These are phyloP conservation scores for Tringa solitaria DNA, from an alignment of 2,113 vertebrate genomes.

Conservation along the genomic window DNA sequence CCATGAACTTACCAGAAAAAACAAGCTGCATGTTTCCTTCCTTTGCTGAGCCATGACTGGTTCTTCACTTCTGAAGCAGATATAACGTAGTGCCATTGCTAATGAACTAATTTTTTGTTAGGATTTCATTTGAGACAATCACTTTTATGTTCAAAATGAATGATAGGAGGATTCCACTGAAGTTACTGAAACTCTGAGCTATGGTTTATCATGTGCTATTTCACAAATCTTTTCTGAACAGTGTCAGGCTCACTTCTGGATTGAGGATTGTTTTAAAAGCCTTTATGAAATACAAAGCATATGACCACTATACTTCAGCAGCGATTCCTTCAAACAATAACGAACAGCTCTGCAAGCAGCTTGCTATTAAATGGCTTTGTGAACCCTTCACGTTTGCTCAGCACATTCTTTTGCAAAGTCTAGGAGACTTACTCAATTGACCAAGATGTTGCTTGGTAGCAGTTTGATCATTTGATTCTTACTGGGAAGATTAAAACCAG, in stretches of 20 bases:
- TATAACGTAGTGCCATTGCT: neutral
- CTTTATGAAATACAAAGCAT: neutral
- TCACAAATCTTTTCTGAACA: neutral
- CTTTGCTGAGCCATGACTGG: neutral
- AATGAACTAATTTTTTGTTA: neutral
- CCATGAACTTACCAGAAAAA: neutral
- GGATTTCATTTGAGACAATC: neutral
- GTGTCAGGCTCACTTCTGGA: neutral
- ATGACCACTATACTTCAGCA: neutral
- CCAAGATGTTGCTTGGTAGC: neutral
- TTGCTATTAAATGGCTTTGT: neutral
- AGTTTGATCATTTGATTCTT: neutral
- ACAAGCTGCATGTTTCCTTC: neutral
- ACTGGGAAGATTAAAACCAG: constrained; percentile 5
- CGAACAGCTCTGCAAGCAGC: neutral
- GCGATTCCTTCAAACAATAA: neutral
- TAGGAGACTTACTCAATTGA: neutral
- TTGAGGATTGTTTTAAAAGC: neutral
- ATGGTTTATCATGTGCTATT: neutral
- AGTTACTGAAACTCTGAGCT: neutral
- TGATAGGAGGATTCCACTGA: neutral
- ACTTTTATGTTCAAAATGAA: neutral
- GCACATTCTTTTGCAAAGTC: constrained; percentile 26
- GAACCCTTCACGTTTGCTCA: neutral
- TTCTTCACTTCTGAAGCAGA: neutral